Base-by-base conservation (phyloP, 2,113 vertebrate genomes). In the Ailuropoda melanoleuca region DNA sequence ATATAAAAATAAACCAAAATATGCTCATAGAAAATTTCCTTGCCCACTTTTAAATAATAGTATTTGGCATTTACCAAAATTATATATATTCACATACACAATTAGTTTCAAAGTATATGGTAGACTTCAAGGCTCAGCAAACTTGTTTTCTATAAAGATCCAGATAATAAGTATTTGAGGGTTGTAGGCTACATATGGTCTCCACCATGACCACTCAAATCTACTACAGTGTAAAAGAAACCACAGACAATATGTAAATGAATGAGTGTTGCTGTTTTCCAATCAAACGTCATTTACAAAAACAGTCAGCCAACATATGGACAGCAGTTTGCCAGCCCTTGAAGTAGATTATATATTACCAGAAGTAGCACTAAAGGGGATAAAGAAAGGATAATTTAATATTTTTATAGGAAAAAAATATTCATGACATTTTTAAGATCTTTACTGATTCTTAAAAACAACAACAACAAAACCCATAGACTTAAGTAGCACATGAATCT, bases 1-100 rank as follows among this genome's bases (percentile, higher is more conserved):
- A 92, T 39, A 66, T 72, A 72, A 91, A 95, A 97, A 55, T 81
- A 95, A 96, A 90, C 3, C 55, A 81, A 97, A 88, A 48, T 60
- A 94, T 85, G 37, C 19, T 98, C 84, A 97, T 85, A 97, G 48
- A 0, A 0, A 60, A 88, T 68, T 95, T 88, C 60, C 84, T 31
- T 64, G 55, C 78, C 66, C 80, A 60, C 75, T 80, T 96, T 85
- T 72, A 88, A 90, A 37, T 50, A 19, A 80, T 39, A 89, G 4
- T 96, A 58, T 80, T 85, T 62, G 96, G 56, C 43, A 97, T 80
- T 93, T 97, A 85, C 18, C 8, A 75, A 92, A 96, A 78, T 95
- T 60, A 56, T 10, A 18, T 19, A 34, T 53, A 75, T 72, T 39
- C 19, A 37, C n/a, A 74, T 50, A 90, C 43, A 43, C 68, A 75